These are phyloP conservation scores for Sus cebifrons DNA, from an alignment of 2,797 vertebrate species.

Conservation along the genomic window DNA sequence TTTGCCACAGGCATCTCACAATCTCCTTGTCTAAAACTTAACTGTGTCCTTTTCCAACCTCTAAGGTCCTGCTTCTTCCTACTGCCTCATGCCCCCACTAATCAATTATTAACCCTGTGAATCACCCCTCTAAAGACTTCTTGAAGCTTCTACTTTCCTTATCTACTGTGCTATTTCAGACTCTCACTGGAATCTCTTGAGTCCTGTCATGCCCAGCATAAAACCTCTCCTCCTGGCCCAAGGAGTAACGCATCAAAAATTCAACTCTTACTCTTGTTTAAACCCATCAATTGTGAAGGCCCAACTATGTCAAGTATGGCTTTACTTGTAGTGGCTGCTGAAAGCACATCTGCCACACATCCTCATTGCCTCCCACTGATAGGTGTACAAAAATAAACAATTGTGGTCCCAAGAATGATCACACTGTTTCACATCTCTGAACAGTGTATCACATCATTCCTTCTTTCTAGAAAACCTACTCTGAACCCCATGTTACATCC, in stretches of 20 bases:
- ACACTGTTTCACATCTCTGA: not conserved
- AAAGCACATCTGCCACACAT: rapidly evolving
- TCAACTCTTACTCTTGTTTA: too few species aligned
- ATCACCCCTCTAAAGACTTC: not conserved
- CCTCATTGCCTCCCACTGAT: not conserved
- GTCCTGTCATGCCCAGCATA: too few species aligned
- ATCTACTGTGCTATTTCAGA: not conserved
- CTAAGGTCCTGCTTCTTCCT: not conserved
- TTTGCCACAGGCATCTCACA: too few species aligned
- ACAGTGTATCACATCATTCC: rapidly evolving
- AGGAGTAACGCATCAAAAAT: not conserved
- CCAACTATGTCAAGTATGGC: not conserved
- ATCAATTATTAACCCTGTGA: not conserved
- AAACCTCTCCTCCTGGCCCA: not conserved
- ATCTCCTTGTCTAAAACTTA: not conserved
- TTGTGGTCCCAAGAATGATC: too few species aligned
- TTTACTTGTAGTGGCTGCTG: rapidly evolving
- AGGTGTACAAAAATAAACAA: rapidly evolving
- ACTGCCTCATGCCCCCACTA: not conserved
- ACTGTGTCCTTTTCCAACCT: not conserved
- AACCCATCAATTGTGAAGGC: not conserved
- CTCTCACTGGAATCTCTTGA: not conserved
- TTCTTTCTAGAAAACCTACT: not conserved
- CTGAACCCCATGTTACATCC: too few species aligned
- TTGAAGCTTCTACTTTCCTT: not conserved